Conservation (phyloP, 2,113 vertebrate genomes). For the Laterallus jamaicensis region DNA sequence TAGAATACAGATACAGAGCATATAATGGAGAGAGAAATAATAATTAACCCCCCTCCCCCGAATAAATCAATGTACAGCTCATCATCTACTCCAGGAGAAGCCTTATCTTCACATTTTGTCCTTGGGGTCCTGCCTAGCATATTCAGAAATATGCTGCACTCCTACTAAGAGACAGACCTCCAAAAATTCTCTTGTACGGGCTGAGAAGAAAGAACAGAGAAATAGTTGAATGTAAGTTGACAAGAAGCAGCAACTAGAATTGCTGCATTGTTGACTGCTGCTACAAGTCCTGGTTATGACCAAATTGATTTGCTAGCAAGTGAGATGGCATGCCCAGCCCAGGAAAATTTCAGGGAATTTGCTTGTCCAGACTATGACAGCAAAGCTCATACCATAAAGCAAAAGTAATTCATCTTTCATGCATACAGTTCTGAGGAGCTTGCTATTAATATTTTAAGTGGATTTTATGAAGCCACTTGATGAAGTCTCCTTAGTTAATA, state of each 20-base stretch:
- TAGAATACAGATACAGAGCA: background rate
- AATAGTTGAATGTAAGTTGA: background rate
- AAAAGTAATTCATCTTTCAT: background rate
- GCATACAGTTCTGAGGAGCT: background rate
- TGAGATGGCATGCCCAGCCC: background rate
- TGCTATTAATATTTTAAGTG: background rate
- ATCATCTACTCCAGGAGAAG: background rate
- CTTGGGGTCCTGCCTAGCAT: background rate
- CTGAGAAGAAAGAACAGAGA: background rate
- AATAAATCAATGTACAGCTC: background rate
- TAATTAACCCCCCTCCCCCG: no score
- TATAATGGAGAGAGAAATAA: background rate
- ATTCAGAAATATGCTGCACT: background rate
- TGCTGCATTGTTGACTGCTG: background rate
- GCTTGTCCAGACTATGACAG: background rate
- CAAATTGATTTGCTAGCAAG: background rate
- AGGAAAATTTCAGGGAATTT: background rate
- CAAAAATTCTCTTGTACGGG: background rate
- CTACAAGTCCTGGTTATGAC: background rate
- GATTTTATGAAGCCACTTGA: background rate
- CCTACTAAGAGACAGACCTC: background rate
- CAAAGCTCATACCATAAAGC: background rate
- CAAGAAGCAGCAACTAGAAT: background rate
- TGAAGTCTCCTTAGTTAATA: background rate
- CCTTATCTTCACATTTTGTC: background rate